A percentile compares a stretch with the other conserved stretches of the same genome.
phyloP scores from a whole-genome alignment of 2,888 invertebrate species.

The Himalopsyche kuldschensis region DNA sequence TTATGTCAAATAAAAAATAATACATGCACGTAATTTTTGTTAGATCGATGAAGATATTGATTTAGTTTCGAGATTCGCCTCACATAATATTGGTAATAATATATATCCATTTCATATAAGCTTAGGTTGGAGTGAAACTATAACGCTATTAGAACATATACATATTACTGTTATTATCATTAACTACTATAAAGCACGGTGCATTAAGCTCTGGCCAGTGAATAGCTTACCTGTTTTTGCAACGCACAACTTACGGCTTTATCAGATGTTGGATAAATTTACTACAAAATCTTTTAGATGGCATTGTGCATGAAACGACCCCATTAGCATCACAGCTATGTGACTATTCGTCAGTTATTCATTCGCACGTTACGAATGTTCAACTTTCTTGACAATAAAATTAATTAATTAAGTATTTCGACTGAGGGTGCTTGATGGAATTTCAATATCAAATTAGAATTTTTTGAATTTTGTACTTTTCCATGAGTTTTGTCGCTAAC shows the following conservation, averaged over 20 bases:
- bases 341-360: background rate
- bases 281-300: background rate
- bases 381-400: background rate
- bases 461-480: too few species aligned
- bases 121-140: too few species aligned
- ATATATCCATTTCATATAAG: too few species aligned
- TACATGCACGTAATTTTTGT: too few species aligned
- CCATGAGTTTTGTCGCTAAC: too few species aligned
- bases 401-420: too few species aligned
- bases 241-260: slow-evolving; percentile 15
- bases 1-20: too few species aligned
- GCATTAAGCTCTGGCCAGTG: background rate
- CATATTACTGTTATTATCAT: background rate
- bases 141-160: background rate
- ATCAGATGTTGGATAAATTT: slow-evolving; percentile 6
- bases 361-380: background rate
- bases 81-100: too few species aligned
- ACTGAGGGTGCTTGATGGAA: too few species aligned
- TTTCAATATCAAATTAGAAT: too few species aligned
- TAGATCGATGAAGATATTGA: too few species aligned
- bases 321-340: slow-evolving; percentile 17
- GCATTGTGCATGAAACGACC: slow-evolving; percentile 27
- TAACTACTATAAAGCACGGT: background rate
- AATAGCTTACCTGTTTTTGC: background rate
- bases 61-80: too few species aligned